Conservation (phyloP, 2,113 vertebrate genomes). For the Lates calcarifer region DNA sequence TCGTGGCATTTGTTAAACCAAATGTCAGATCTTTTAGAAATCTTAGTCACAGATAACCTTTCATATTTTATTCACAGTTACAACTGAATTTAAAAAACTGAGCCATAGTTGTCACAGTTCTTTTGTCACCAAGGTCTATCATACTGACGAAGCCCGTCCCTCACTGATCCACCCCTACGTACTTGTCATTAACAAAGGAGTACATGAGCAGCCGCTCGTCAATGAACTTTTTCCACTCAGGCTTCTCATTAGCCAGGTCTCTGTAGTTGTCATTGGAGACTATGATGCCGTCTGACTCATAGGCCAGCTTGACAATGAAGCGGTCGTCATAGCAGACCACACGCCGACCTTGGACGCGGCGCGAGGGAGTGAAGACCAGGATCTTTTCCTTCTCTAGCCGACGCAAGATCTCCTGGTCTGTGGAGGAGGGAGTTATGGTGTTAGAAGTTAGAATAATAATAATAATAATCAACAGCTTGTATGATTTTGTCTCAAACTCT, state of each 20-base stretch:
- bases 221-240: slow-evolving; percentile 99
- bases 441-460: not conserved
- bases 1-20: not conserved
- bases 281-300: slow-evolving; percentile 96
- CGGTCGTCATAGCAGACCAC: slow-evolving; percentile 98
- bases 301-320: slow-evolving; percentile 96
- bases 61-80: not conserved
- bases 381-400: slow-evolving; percentile 97
- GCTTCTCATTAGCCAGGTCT: slow-evolving; percentile 96
- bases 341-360: slow-evolving; percentile 94
- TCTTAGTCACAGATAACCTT: not conserved
- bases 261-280: slow-evolving; percentile 99
- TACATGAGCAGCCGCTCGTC: slow-evolving; percentile 98
- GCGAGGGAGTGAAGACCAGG: slow-evolving; percentile 95
- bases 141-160: not conserved
- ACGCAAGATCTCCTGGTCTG: slow-evolving; percentile 96
- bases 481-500: not conserved
- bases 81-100: too few relatives aligned
- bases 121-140: too few relatives aligned
- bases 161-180: slow-evolving; percentile 59
- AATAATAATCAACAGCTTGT: not conserved
- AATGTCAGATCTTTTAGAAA: not conserved
- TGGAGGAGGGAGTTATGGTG: not conserved
- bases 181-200: slow-evolving; percentile 99
- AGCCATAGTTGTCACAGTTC: too few relatives aligned